Base-by-base conservation (phyloP, 2,113 vertebrate genomes). In the Mola mola region DNA sequence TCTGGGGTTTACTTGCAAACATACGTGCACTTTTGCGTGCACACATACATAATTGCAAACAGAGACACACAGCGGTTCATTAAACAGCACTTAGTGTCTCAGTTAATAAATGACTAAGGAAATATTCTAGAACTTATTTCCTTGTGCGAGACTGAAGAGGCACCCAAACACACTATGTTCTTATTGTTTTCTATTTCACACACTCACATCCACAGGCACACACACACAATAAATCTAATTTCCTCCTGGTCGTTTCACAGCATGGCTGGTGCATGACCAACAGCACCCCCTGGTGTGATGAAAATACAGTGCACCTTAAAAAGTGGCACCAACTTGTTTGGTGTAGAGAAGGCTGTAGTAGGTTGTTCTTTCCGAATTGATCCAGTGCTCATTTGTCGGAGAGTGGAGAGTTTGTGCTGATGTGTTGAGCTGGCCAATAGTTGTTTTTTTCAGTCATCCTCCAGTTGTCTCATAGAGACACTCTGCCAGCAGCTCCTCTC, bases 221-320 rank as follows among this genome's bases (percentile, higher is more conserved):
- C 46, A 15, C 40, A 15, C 38, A 5, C 17, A 9, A 15, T 22
- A 26, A 11, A 29, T 1, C 36, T 53, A n/a, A 26, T 53, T 19
- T 31, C 34, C 20, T 28, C 13, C 28, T 68, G 16, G 55, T 68
- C 44, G 12, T 20, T 75, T 25, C 19, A 38, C 51, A 44, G 40
- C 37, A 59, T 26, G 10, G 43, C n/a, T 1, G 34, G 19, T 55
- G 28, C 40, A 50, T 50, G 64, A 58, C 72, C 74, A 62, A 57
- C 77, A 86, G 88, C 86, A 51, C 78, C 81, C 72, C 79, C 86
- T 86, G 71, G 56, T 87, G 86, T 37, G 41, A n/a, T 4, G 8
- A 44, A 62, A 33, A 55, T 17, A 55, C 41, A 60, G 19, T 36
- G 49, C 65, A 62, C 24, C 21, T 19, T 8, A 20, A 10, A 49